A percentile compares a stretch with the other conserved stretches of the same genome.
Conservation (phyloP, 2,113 vertebrate genomes). For the Sander vitreus region DNA sequence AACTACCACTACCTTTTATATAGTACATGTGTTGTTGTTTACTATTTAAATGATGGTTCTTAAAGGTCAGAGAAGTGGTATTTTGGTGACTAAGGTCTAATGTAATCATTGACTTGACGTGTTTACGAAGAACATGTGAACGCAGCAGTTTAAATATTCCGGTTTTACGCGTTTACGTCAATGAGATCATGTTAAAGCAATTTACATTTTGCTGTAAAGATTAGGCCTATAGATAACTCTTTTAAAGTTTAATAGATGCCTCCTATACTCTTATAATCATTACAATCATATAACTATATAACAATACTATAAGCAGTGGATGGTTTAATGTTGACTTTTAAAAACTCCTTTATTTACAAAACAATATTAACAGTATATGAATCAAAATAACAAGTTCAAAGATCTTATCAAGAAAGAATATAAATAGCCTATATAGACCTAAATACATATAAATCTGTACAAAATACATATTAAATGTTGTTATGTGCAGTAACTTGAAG, state of each 20-base stretch:
- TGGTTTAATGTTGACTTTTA: not conserved
- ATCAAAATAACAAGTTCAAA: not conserved
- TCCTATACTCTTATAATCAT: not conserved
- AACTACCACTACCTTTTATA: not conserved
- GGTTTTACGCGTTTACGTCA: constrained; percentile 56
- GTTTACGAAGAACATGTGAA: constrained; percentile 46
- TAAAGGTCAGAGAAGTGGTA: not conserved
- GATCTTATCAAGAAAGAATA: not conserved
- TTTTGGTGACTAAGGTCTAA: not conserved
- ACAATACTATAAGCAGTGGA: no score
- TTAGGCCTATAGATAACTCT: not conserved
- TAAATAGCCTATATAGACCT: no score
- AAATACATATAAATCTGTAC: not conserved
- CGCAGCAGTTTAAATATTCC: constrained; percentile 55
- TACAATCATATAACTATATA: no score
- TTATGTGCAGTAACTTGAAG: not conserved
- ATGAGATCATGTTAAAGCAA: not conserved
- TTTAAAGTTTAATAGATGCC: not conserved
- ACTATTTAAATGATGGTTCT: not conserved
- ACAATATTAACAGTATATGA: not conserved
- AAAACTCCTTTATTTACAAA: not conserved
- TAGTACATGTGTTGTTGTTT: not conserved
- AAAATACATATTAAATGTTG: not conserved
- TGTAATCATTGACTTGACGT: accelerated
- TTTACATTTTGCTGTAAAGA: not conserved